phyloP scores from a whole-genome alignment of 1,140 invertebrate genomes.

The Cydia amplana region DNA sequence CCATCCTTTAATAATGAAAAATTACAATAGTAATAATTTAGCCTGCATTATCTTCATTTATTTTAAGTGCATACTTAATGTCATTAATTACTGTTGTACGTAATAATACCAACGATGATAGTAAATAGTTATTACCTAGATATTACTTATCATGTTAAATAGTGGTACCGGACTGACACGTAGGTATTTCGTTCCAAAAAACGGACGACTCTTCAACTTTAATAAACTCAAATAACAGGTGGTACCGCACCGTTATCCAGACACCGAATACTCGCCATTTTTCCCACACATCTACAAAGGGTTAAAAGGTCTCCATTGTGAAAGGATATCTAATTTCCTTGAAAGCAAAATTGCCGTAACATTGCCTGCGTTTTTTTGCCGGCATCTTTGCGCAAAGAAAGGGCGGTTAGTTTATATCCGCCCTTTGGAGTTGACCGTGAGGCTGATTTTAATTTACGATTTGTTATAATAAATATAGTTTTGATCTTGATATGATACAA shows the following conservation, averaged over 20 bases:
- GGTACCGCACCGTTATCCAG: conserved; percentile 9
- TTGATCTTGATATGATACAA: no score
- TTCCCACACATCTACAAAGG: conserved; percentile 72
- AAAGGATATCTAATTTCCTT: conserved; percentile 78
- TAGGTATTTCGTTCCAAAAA: background rate
- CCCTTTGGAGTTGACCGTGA: conserved; percentile 58
- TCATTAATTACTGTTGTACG: no score
- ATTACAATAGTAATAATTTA: no score
- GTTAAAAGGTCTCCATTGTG: conserved; percentile 67
- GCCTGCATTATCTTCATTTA: no score
- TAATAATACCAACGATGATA: no score
- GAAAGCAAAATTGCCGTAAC: conserved; percentile 78
- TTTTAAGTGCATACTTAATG: no score
- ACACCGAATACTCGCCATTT: conserved; percentile 42
- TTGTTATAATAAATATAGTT: no score
- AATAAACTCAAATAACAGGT: conserved; percentile 20
- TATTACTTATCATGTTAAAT: no score
- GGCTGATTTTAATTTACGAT: no score
- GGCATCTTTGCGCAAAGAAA: conserved; percentile 71
- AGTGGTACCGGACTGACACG: background rate
- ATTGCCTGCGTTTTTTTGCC: conserved; percentile 65
- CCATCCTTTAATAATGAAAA: no score
- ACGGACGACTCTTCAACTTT: conserved; percentile 3
- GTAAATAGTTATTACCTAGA: no score
- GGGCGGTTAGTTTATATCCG: conserved; percentile 79